These are phyloP conservation scores for Heteropelma amictum DNA, from an alignment of 2,888 invertebrate species.

Conservation along the genomic window DNA sequence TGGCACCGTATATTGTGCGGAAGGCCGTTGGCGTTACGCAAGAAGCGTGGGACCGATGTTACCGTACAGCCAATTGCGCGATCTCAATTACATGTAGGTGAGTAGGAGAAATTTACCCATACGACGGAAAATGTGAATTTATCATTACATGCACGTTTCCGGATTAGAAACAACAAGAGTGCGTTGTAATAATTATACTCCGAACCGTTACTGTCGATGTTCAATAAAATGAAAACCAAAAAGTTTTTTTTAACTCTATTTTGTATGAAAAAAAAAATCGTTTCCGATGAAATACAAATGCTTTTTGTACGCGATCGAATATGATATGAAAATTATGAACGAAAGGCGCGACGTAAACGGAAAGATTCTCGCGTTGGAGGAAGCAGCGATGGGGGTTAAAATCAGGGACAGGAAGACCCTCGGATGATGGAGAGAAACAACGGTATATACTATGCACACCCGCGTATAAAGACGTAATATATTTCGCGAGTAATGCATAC, in stretches of 20 bases:
- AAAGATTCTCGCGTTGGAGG: conserved; percentile 24
- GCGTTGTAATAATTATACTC: too few species aligned
- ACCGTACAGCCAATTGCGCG: conserved; percentile 60
- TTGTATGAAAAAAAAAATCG: too few species aligned
- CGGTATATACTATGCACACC: conserved; percentile 1
- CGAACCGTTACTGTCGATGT: too few species aligned
- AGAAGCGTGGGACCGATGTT: conserved; percentile 71
- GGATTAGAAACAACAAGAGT: neutral
- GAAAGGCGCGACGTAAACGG: conserved; percentile 19
- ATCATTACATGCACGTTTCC: neutral
- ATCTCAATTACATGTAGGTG: conserved; percentile 46
- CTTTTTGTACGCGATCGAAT: too few species aligned
- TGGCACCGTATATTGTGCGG: conserved; percentile 54
- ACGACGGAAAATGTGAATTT: neutral
- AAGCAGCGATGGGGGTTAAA: conserved; percentile 33
- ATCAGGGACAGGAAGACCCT: conserved; percentile 45
- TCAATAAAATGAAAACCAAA: too few species aligned
- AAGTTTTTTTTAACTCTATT: neutral
- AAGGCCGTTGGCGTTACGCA: conserved; percentile 70
- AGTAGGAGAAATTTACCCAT: conserved; percentile 30
- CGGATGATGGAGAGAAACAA: conserved; percentile 20
- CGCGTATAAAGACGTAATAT: conserved; percentile 18
- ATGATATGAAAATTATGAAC: too few species aligned
- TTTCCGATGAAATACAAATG: too few species aligned
- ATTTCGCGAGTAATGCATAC: conserved; percentile 25